Percentiles rank a stretch among this genome's conserved stretches.
Evolutionary conservation across 2,113 vertebrate genomes (phyloP).

Genomic region (Ammodytes dubius): DNA sequence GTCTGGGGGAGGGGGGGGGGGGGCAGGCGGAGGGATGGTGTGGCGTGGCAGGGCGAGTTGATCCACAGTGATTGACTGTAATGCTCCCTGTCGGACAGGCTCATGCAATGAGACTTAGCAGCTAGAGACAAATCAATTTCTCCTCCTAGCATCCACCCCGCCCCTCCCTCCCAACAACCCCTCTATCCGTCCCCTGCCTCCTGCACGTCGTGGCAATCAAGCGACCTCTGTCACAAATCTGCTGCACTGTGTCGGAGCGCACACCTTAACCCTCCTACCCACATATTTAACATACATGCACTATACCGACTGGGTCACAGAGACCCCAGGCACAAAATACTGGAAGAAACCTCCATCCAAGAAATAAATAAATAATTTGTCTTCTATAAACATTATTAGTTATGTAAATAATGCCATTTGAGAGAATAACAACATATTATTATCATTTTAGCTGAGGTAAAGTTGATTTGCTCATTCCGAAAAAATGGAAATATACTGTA

Average conservation of each 20-base stretch:
- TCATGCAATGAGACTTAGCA: constrained; percentile 74
- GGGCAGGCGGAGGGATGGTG: constrained; percentile 58
- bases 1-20: constrained; percentile 58
- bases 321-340: no score
- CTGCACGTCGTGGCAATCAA: constrained; percentile 52
- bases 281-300: no score
- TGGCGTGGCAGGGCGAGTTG: constrained; percentile 66
- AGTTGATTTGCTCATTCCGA: no score
- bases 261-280: constrained; percentile 17
- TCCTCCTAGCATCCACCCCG: constrained; percentile 7
- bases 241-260: constrained; percentile 26
- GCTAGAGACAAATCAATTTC: constrained; percentile 84
- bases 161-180: constrained; percentile 2
- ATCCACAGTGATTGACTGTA: constrained; percentile 84
- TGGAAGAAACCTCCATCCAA: no score
- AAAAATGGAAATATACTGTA: no score
- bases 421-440: no score
- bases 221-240: constrained; percentile 55
- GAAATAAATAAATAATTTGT: no score
- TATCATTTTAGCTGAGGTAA: no score
- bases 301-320: no score
- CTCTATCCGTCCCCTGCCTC: constrained; percentile 35
- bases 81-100: constrained; percentile 77
- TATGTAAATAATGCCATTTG: no score
- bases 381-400: no score